These are phyloP conservation scores for Aphelocoma californica DNA, from an alignment of 2,797 vertebrate genomes.

Conservation along the genomic window DNA sequence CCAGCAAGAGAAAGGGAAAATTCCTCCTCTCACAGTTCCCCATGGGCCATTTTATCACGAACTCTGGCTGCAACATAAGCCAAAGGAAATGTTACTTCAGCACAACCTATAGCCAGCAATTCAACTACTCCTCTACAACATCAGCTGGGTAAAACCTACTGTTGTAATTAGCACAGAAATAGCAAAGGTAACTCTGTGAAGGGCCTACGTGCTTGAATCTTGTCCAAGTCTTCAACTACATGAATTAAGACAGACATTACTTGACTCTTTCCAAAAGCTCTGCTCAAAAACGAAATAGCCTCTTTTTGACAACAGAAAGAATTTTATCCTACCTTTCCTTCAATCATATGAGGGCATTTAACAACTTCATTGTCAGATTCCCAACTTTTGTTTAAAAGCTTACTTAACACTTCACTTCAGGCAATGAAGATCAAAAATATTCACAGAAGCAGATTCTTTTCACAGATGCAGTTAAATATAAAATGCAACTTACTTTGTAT, in stretches of 20 bases:
- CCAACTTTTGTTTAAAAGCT: neutral
- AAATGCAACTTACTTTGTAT: constrained; percentile 80
- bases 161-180: neutral
- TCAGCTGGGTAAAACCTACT: neutral
- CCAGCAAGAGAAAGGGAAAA: neutral
- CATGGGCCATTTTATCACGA: neutral
- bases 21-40: neutral
- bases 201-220: neutral
- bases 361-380: neutral
- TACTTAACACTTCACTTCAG: neutral
- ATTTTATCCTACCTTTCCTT: neutral
- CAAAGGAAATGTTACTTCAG: neutral
- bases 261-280: neutral
- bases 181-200: neutral
- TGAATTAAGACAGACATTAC: neutral
- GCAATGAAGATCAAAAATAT: neutral
- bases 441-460: neutral
- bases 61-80: neutral
- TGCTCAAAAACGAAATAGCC: neutral
- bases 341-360: neutral
- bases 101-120: neutral
- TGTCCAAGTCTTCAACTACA: neutral
- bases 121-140: neutral
- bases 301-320: neutral
- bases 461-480: neutral